These are phyloP conservation scores for Cydia pomonella DNA, from an alignment of 1,140 invertebrate species.

Conservation along the genomic window DNA sequence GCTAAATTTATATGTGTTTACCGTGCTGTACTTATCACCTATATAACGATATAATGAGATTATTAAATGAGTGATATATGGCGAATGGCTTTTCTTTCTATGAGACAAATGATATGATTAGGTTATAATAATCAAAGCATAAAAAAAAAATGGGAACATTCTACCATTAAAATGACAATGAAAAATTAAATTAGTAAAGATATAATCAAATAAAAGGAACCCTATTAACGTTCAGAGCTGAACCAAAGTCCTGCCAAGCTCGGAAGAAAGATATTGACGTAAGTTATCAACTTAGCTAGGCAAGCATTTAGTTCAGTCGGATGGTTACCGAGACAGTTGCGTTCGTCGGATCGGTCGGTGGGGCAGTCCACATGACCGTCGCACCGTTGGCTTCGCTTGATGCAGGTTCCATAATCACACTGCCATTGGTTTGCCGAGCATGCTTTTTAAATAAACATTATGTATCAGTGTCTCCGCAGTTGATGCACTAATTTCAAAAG, in stretches of 20 bases:
- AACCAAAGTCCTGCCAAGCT: background rate
- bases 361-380: slow-evolving; percentile 85
- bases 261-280: background rate
- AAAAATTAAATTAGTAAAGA: background rate
- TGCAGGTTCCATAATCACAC: slow-evolving; percentile 83
- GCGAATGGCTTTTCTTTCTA: background rate
- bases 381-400: slow-evolving; percentile 82
- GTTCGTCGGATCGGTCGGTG: slow-evolving; percentile 86
- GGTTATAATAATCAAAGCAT: background rate
- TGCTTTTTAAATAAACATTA: slow-evolving; percentile 66
- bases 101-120: background rate
- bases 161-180: background rate
- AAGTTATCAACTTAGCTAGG: background rate
- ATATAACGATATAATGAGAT: background rate
- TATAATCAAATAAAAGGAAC: background rate
- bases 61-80: too few species aligned
- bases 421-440: slow-evolving; percentile 82
- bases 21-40: background rate
- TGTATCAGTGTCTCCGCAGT: slow-evolving; percentile 39
- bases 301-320: background rate
- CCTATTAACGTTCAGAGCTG: background rate
- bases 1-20: background rate
- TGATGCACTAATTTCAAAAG: background rate
- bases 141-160: background rate
- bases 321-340: slow-evolving; percentile 84